phyloP scores from a whole-genome alignment of 2,797 vertebrate species.

The Brachyalestes nurse region DNA sequence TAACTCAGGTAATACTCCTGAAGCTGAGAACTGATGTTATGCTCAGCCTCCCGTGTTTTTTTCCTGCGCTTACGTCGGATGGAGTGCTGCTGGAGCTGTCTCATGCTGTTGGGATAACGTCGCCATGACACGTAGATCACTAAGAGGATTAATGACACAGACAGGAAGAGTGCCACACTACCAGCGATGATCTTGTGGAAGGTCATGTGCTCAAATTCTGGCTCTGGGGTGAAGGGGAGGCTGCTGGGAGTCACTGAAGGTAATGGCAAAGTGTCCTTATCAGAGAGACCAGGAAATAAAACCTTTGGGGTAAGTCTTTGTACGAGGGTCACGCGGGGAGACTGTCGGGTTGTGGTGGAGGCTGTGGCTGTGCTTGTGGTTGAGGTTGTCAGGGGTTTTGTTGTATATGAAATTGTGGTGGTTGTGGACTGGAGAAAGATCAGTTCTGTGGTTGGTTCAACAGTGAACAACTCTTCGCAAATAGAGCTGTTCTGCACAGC shows the following conservation, averaged over 20 bases:
- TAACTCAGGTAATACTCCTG: constrained; percentile 99
- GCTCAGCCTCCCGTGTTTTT: constrained; percentile 87
- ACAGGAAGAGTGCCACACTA: constrained; percentile 94
- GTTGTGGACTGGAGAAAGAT: constrained; percentile 63
- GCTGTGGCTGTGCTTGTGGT: constrained; percentile 59
- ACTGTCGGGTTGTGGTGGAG: constrained; percentile 74
- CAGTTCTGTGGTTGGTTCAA: constrained; percentile 69
- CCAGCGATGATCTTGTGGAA: constrained; percentile 98
- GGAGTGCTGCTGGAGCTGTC: constrained; percentile 92
- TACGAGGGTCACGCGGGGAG: constrained; percentile 75
- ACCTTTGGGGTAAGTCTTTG: constrained; percentile 76
- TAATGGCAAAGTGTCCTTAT: constrained; percentile 63
- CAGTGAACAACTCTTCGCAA: constrained; percentile 79
- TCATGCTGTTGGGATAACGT: constrained; percentile 94
- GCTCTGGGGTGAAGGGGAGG: constrained; percentile 78
- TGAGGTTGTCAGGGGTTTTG: constrained; percentile 70
- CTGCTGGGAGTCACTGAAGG: constrained; percentile 67
- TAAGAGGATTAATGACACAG: constrained; percentile 93
- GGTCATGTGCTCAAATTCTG: constrained; percentile 91
- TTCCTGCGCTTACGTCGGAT: constrained; percentile 93
- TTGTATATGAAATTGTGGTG: constrained; percentile 69
- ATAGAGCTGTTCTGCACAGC: constrained; percentile 87
- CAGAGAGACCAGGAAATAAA: constrained; percentile 69
- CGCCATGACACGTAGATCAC: constrained; percentile 97
- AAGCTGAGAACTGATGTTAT: constrained; percentile 92